Base-by-base conservation (phyloP, 2,797 vertebrate genomes). In the Vultur gryphus region DNA sequence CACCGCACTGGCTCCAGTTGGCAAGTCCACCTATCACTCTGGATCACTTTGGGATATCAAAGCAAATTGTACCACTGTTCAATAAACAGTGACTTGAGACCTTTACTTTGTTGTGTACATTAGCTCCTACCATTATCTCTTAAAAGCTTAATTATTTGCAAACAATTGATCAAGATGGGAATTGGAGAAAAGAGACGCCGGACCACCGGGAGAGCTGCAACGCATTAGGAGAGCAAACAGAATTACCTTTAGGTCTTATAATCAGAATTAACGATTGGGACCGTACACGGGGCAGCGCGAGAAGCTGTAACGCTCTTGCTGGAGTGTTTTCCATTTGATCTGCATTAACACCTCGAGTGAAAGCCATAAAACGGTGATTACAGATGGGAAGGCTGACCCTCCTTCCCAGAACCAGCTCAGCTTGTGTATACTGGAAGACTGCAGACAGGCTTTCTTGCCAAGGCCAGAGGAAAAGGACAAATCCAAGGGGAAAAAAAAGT, bases 121-220 rank as follows among this genome's bases (percentile, higher is more conserved):
- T 98, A 98, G 97, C 96, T 97, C 97, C 81, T 94, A 97, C 97
- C 97, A 98, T 98, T 98, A 98, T 98, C 98, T 98, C 97, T 98
- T 98, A 98, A 98, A 98, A 98, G 98, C 98, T 98, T 98, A 98
- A 98, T 98, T 98, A 98, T 98, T 98, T 98, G 98, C 98, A 98
- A 98, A 98, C 98, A 98, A 98, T 98, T 98, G 98, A 98, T 98
- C 98, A 98, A 98, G 97, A 98, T 97, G 98, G 97, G 98, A 98
- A 98, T 98, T 97, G 97, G 97, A 98, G 97, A 98, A 96, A 97
- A 98, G 98, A 97, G 98, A 96, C 37, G 66, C 94, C 2, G 39
- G 98, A 97, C 98, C 98, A 97, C 94, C 96, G 73, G 98, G 98
- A 98, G 96, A 98, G 96, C 95, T 89, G 95, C 96, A 97, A 97